phyloP scores from a whole-genome alignment of 2,888 invertebrate genomes.

The Agriotes lineatus region DNA sequence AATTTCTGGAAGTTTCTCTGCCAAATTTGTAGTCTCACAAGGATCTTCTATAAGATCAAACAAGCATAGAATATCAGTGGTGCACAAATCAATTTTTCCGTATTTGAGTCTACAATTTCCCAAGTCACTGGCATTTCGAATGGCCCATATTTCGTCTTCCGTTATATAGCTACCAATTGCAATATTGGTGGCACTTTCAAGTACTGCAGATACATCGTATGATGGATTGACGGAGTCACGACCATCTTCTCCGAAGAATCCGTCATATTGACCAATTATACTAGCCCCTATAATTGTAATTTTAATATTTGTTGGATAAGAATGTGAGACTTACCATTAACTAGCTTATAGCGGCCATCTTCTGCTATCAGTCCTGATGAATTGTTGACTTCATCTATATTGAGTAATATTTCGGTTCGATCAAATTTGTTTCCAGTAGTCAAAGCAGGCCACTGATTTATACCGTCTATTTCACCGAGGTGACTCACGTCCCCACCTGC shows the following conservation, averaged over 20 bases:
- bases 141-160: constrained; percentile 38
- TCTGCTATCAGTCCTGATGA: constrained; percentile 60
- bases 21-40: constrained; percentile 59
- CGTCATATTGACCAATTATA: constrained; percentile 51
- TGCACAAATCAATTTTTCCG: constrained; percentile 6
- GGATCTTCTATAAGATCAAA: constrained; percentile 60
- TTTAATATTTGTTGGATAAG: not conserved
- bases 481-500: constrained; percentile 63
- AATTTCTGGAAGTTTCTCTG: constrained; percentile 47
- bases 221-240: constrained; percentile 48
- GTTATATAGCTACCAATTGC: constrained; percentile 52
- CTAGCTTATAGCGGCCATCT: constrained; percentile 58
- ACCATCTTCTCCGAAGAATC: constrained; percentile 55
- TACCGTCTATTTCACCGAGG: constrained; percentile 60
- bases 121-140: constrained; percentile 46
- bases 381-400: constrained; percentile 61
- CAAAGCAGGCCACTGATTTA: constrained; percentile 62
- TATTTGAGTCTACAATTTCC: not conserved
- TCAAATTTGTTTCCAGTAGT: constrained; percentile 44
- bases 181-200: constrained; percentile 54
- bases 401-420: constrained; percentile 54
- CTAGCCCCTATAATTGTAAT: constrained; percentile 40
- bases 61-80: constrained; percentile 53
- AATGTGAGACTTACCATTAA: constrained; percentile 58
- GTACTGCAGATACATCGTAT: constrained; percentile 52